Evolutionary conservation across 2,888 invertebrate genomes (phyloP).

Genomic region (Drosophila rubida): DNA sequence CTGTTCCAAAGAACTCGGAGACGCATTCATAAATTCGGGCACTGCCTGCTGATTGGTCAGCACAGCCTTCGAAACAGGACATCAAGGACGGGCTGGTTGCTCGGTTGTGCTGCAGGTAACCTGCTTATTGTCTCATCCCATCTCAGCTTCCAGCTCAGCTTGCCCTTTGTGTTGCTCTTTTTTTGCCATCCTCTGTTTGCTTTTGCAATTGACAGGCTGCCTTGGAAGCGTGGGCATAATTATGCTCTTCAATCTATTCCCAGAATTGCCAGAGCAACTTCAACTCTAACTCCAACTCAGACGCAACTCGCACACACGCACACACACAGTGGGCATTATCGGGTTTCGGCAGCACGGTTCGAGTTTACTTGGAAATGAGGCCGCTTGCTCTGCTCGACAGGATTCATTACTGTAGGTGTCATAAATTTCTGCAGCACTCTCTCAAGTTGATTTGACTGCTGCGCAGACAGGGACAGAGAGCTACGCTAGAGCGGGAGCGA

Average conservation of each 20-base stretch:
- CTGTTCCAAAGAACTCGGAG: slow-evolving; percentile 28
- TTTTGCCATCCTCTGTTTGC: slow-evolving; percentile 49
- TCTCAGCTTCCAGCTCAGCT: slow-evolving; percentile 17
- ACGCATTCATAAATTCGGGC: slow-evolving; percentile 50
- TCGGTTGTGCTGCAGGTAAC: slow-evolving; percentile 49
- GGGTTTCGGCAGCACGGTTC: background rate
- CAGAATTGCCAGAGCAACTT: slow-evolving; percentile 44
- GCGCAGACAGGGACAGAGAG: slow-evolving; percentile 12
- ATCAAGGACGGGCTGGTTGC: slow-evolving; percentile 39
- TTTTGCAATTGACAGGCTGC: slow-evolving; percentile 64
- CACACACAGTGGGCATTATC: slow-evolving; percentile 14
- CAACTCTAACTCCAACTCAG: slow-evolving; percentile 20
- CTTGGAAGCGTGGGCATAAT: slow-evolving; percentile 76
- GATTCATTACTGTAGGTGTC: slow-evolving; percentile 51
- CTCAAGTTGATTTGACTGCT: slow-evolving; percentile 62
- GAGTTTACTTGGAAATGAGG: slow-evolving; percentile 49
- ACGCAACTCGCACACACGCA: background rate
- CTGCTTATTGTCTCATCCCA: slow-evolving; percentile 27
- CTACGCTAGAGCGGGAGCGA: background rate
- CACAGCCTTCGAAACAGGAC: slow-evolving; percentile 30
- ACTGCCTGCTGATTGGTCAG: slow-evolving; percentile 66
- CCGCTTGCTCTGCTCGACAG: slow-evolving; percentile 35
- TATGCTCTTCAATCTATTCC: slow-evolving; percentile 75
- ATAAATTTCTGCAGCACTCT: slow-evolving; percentile 55
- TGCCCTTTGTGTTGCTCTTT: slow-evolving; percentile 46